These are phyloP conservation scores for Drosophila neocordata DNA, from an alignment of 1,140 invertebrate genomes.

Conservation along the genomic window DNA sequence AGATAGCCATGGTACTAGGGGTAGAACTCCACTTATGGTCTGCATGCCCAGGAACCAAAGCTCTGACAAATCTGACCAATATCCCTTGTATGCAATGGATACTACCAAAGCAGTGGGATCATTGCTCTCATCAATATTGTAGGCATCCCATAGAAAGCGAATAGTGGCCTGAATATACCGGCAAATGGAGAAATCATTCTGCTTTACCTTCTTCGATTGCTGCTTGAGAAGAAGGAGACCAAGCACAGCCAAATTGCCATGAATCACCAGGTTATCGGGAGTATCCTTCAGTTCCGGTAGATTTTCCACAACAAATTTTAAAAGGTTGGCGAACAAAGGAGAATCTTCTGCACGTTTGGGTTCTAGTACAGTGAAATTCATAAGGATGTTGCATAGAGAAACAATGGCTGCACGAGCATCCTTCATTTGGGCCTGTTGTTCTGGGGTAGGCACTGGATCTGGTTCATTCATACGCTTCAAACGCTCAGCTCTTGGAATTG, in stretches of 20 bases:
- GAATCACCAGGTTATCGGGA: conserved; percentile 91
- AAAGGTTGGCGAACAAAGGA: conserved; percentile 88
- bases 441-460: conserved; percentile 88
- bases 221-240: conserved; percentile 93
- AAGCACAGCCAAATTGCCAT: conserved; percentile 92
- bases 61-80: conserved; percentile 94
- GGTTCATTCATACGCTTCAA: conserved; percentile 89
- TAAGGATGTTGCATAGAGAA: conserved; percentile 94
- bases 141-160: conserved; percentile 95
- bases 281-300: conserved; percentile 92
- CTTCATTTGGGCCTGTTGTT: conserved; percentile 90
- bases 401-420: conserved; percentile 92
- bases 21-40: conserved; percentile 91
- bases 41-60: conserved; percentile 97
- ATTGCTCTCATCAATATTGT: conserved; percentile 93
- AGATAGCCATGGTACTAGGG: conserved; percentile 93
- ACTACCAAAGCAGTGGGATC: conserved; percentile 91
- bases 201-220: conserved; percentile 90
- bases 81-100: conserved; percentile 92
- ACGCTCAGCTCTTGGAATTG: conserved; percentile 90
- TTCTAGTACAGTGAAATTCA: conserved; percentile 95
- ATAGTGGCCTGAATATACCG: conserved; percentile 94
- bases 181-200: conserved; percentile 93
- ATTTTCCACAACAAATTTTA: conserved; percentile 94
- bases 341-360: conserved; percentile 91